These are phyloP conservation scores for Eilema sororculum DNA, from an alignment of 2,888 invertebrate species.

Conservation along the genomic window DNA sequence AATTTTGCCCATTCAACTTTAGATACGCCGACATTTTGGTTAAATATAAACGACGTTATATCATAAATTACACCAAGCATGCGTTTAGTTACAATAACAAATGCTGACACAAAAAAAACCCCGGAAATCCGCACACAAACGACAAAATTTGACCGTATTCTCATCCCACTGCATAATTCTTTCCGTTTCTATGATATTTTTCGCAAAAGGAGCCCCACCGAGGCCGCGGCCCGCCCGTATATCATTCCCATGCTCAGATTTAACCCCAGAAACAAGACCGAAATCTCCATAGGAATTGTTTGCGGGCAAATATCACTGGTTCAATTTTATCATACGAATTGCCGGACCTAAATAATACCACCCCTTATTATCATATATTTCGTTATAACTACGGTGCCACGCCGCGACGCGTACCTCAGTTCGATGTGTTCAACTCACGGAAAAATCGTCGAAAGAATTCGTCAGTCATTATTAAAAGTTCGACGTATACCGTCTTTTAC, in stretches of 20 bases:
- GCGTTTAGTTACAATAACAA: constrained; percentile 44
- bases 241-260: constrained; percentile 82
- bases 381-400: constrained; percentile 66
- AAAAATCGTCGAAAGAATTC: constrained; percentile 59
- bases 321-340: constrained; percentile 85
- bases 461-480: constrained; percentile 57
- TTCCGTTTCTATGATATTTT: constrained; percentile 65
- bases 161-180: constrained; percentile 57
- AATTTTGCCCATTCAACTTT: constrained; percentile 23
- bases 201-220: constrained; percentile 63
- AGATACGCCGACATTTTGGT: constrained; percentile 32
- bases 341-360: constrained; percentile 82
- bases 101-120: constrained; percentile 48
- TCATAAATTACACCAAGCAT: constrained; percentile 41
- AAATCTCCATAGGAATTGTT: constrained; percentile 86
- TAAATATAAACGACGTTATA: constrained; percentile 38
- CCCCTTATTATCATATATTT: constrained; percentile 81
- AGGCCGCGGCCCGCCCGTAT: constrained; percentile 66
- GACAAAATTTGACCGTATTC: constrained; percentile 60
- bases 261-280: constrained; percentile 80
- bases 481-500: constrained; percentile 53
- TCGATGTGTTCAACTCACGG: constrained; percentile 59
- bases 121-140: constrained; percentile 58
- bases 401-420: constrained; percentile 66
- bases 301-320: constrained; percentile 81